Conservation (phyloP, 2,113 vertebrate genomes). For the Gopherus evgoodei region DNA sequence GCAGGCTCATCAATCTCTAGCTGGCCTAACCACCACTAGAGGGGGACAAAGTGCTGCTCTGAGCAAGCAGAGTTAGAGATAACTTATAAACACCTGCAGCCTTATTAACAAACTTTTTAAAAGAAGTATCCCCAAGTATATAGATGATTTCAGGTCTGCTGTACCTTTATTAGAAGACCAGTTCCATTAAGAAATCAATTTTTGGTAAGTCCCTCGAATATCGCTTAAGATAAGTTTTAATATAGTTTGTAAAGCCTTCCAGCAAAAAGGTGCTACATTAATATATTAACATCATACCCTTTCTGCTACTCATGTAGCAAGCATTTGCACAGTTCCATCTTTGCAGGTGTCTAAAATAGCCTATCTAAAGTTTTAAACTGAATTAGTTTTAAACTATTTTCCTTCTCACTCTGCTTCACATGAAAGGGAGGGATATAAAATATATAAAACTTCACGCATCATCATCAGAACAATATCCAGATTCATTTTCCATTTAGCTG, state of each 20-base stretch:
- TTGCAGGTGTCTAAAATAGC: not conserved
- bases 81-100: not conserved
- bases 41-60: not conserved
- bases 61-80: not conserved
- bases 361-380: not conserved
- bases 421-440: not conserved
- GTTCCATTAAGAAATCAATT: not conserved
- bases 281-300: not conserved
- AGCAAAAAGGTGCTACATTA: not conserved
- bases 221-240: not conserved
- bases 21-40: not conserved
- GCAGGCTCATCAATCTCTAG: not conserved
- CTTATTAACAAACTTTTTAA: not conserved
- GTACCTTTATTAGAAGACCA: not conserved
- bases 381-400: not conserved
- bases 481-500: not conserved
- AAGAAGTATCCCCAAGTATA: not conserved
- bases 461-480: not conserved
- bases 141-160: not conserved
- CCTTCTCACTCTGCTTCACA: not conserved
- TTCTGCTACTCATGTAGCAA: not conserved
- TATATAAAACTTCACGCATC: not conserved
- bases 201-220: not conserved
- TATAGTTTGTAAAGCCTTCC: not conserved
- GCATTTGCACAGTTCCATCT: not conserved